These are phyloP conservation scores for Promerops cafer DNA, from an alignment of 2,113 vertebrate species.

Conservation along the genomic window DNA sequence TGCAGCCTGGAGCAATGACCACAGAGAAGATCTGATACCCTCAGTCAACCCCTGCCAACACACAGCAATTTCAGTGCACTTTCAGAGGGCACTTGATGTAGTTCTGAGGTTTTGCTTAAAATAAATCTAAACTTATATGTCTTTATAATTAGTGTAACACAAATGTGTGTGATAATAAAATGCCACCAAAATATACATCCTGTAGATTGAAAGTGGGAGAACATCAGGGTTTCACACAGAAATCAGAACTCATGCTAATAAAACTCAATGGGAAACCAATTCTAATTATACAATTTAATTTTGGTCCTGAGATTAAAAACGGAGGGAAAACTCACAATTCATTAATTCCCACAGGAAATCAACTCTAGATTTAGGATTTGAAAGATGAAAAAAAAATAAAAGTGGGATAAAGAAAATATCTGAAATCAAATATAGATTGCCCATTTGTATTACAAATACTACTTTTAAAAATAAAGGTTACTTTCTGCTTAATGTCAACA, in stretches of 20 bases:
- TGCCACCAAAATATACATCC: neutral
- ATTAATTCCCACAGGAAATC: slow-evolving; percentile 30
- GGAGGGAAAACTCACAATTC: neutral
- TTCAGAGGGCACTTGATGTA: neutral
- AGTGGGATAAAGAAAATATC: neutral
- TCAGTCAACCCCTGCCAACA: neutral
- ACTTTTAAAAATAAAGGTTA: neutral
- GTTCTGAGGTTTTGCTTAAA: neutral
- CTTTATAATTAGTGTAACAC: slow-evolving; percentile 17
- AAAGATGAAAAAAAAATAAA: neutral
- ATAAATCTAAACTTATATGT: slow-evolving; percentile 19
- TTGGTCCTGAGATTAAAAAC: slow-evolving; percentile 34
- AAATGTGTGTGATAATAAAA: neutral
- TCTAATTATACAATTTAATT: slow-evolving; percentile 33
- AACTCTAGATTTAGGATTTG: neutral
- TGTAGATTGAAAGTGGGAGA: neutral
- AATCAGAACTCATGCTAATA: slow-evolving; percentile 2
- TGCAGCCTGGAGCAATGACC: neutral
- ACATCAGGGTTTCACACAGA: slow-evolving; percentile 7
- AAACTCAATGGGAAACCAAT: slow-evolving; percentile 35
- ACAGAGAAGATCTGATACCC: neutral
- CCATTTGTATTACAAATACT: neutral
- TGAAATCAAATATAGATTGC: neutral
- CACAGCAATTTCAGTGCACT: neutral
- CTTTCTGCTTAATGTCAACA: neutral